Conservation (phyloP, 2,888 invertebrate genomes). For the Meghimatium bilineatum region DNA sequence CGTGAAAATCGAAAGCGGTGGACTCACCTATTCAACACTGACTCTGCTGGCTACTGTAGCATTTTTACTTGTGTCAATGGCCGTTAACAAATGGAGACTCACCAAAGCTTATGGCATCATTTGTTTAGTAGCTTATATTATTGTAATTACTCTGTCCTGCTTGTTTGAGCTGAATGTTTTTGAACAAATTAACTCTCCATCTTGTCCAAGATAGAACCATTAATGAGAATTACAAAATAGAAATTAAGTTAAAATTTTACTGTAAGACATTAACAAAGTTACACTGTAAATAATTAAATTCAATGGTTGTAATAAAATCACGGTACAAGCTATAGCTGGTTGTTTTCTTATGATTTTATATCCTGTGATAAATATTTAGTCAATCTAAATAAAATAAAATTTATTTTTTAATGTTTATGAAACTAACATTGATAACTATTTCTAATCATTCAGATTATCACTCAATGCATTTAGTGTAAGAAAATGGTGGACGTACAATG, state of each 20-base stretch:
- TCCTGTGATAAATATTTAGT: no score
- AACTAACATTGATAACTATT: no score
- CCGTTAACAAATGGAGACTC: conserved; percentile 82
- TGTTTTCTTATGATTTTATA: no score
- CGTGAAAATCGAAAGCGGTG: conserved; percentile 86
- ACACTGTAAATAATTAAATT: no score
- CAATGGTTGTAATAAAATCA: no score
- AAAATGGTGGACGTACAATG: no score
- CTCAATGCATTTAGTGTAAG: no score
- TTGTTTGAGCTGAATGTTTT: conserved; percentile 90
- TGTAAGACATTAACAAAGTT: no score
- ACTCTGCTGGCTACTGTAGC: conserved; percentile 86
- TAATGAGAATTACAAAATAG: background rate
- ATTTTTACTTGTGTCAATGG: conserved; percentile 84
- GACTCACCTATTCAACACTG: conserved; percentile 88
- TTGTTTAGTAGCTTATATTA: conserved; percentile 83
- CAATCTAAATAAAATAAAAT: no score
- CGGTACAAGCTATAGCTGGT: no score
- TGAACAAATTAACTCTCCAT: conserved; percentile 92
- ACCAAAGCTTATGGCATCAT: conserved; percentile 84
- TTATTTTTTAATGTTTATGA: no score
- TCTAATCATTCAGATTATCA: no score
- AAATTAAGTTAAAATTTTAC: background rate
- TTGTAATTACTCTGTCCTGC: conserved; percentile 87
- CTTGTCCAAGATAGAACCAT: conserved; percentile 79